Percentiles rank a stretch among this genome's conserved stretches.
Evolutionary conservation across 2,797 vertebrate genomes (phyloP).

Genomic region (Natrix natrix): DNA sequence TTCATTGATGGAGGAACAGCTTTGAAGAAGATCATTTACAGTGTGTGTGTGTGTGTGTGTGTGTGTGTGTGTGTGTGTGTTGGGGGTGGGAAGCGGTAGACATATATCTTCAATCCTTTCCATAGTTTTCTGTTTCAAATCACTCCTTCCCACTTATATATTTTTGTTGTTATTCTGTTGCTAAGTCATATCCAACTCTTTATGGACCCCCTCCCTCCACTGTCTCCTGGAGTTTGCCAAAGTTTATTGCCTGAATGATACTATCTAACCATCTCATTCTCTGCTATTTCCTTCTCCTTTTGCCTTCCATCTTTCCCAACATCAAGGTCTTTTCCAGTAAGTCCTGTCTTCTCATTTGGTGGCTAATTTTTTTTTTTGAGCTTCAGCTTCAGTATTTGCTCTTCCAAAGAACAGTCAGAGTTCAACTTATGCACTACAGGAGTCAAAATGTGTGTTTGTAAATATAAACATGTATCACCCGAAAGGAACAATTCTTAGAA

Average conservation of each 20-base stretch:
- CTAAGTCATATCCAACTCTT: background rate
- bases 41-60: background rate
- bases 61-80: background rate
- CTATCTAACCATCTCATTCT: background rate
- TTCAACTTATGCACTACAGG: background rate
- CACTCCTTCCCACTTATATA: background rate
- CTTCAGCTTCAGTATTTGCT: background rate
- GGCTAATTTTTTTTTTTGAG: background rate
- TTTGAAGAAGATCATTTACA: background rate
- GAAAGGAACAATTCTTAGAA: background rate
- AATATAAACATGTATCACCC: background rate
- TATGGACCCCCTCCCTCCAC: fast-evolving
- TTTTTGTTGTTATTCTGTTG: background rate
- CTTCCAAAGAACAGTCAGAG: background rate
- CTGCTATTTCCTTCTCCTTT: background rate
- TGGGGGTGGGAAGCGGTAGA: background rate
- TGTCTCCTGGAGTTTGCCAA: background rate
- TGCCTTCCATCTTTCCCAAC: background rate
- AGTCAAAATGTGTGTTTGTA: background rate
- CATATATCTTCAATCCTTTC: background rate
- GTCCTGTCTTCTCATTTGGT: background rate
- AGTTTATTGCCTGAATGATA: background rate
- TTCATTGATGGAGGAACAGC: background rate
- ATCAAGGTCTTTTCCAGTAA: background rate
- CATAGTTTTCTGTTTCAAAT: background rate